Percentiles rank a stretch among this genome's conserved stretches.
Conservation (phyloP, 1,140 invertebrate genomes). For the Trigoniulus corallinus region DNA sequence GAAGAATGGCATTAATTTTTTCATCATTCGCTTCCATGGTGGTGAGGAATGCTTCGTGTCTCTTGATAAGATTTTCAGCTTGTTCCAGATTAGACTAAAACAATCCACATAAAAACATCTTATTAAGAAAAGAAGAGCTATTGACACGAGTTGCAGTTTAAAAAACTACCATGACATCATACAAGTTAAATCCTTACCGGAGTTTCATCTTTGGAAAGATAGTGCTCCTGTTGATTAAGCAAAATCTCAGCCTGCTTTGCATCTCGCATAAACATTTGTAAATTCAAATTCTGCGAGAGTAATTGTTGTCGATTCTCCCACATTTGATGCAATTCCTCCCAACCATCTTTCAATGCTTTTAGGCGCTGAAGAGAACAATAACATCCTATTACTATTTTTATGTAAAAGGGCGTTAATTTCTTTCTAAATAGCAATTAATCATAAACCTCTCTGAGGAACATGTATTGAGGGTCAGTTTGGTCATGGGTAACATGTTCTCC, state of each 20-base stretch:
- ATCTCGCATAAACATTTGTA: conserved; percentile 91
- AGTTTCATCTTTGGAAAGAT: conserved; percentile 84
- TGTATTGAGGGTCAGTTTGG: conserved; percentile 85
- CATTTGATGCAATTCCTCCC: conserved; percentile 98
- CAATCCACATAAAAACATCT: background rate
- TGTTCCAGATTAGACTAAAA: conserved; percentile 66
- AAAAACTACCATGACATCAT: too few relatives aligned
- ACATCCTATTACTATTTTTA: background rate
- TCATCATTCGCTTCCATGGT: conserved; percentile 99
- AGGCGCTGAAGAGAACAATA: conserved; percentile 39
- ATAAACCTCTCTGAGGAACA: conserved; percentile 79
- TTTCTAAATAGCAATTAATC: too few relatives aligned
- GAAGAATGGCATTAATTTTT: conserved; percentile 88
- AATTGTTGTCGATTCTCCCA: conserved; percentile 96
- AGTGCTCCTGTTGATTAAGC: conserved; percentile 93
- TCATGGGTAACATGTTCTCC: conserved; percentile 82
- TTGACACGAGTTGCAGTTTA: too few relatives aligned
- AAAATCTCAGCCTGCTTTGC: conserved; percentile 94
- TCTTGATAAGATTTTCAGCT: conserved; percentile 91
- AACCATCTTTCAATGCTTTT: conserved; percentile 93
- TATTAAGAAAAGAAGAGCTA: background rate
- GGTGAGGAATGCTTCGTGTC: conserved; percentile 95
- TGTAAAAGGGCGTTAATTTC: background rate
- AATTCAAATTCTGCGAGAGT: conserved; percentile 80
- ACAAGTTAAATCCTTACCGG: conserved; percentile 47